Evolutionary conservation across 2,113 vertebrate genomes (phyloP).

Genomic region (Cebidichthys violaceus): DNA sequence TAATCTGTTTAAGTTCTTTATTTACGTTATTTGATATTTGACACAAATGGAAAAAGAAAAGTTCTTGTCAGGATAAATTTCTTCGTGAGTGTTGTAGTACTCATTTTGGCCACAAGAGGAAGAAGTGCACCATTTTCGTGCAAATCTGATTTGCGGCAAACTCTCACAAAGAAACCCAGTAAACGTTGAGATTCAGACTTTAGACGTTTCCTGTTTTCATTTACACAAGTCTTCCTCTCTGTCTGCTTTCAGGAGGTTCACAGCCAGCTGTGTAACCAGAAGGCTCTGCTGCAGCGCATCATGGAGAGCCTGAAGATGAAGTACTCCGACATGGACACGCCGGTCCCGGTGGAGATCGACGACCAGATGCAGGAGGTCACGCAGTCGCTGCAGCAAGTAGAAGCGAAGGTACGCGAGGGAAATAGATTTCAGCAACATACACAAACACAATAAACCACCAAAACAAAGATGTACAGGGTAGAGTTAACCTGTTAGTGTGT

Average conservation of each 20-base stretch:
- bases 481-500: too few species aligned
- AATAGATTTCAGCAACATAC: background rate
- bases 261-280: slow-evolving; percentile 83
- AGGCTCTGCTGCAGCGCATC: slow-evolving; percentile 83
- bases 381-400: slow-evolving; percentile 82
- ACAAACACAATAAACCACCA: background rate
- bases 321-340: slow-evolving; percentile 85
- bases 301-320: slow-evolving; percentile 88
- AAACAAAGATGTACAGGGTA: background rate
- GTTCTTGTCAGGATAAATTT: too few species aligned
- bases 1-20: too few species aligned
- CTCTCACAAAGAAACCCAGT: background rate
- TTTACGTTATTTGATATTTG: too few species aligned
- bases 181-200: background rate
- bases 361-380: slow-evolving; percentile 85
- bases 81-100: too few species aligned
- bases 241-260: slow-evolving; percentile 84
- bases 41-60: too few species aligned
- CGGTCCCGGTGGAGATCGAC: slow-evolving; percentile 87
- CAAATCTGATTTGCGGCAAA: too few species aligned
- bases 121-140: too few species aligned
- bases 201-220: background rate
- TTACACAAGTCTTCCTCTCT: background rate
- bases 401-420: slow-evolving; percentile 87
- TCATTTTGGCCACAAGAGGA: too few species aligned